Percentiles rank a stretch among this genome's conserved stretches.
Conservation (phyloP, 64 coral and sea anemone genomes). For the Montipora foliosa region DNA sequence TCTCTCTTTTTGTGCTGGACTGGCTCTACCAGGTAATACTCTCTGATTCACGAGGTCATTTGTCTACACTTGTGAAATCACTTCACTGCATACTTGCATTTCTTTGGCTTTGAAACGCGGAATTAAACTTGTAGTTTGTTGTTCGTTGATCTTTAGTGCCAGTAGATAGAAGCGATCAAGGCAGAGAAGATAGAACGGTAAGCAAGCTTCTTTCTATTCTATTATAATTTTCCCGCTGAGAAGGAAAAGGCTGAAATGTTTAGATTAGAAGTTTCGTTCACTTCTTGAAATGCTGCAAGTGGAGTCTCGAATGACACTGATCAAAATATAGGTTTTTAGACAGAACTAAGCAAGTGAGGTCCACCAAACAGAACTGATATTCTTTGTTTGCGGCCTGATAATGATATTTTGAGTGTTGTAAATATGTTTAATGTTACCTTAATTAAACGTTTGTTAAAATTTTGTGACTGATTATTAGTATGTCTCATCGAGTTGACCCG, state of each 20-base stretch:
- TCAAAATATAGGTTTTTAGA: background rate
- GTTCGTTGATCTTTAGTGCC: background rate
- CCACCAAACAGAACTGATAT: too few species aligned
- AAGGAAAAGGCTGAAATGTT: background rate
- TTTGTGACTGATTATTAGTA: too few species aligned
- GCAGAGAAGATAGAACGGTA: conserved; percentile 2
- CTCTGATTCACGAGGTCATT: background rate
- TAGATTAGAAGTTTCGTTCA: background rate
- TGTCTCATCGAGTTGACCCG: too few species aligned
- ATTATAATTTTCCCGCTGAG: background rate
- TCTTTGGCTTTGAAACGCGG: too few species aligned
- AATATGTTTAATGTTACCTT: too few species aligned
- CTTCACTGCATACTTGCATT: background rate
- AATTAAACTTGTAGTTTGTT: too few species aligned
- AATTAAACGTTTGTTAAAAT: too few species aligned
- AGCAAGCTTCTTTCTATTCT: background rate
- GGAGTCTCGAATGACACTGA: background rate
- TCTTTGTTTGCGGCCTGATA: too few species aligned
- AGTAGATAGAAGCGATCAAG: conserved; percentile 2
- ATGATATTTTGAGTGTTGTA: too few species aligned
- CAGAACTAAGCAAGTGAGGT: background rate
- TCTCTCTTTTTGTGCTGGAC: background rate
- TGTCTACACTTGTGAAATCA: background rate
- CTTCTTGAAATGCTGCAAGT: background rate
- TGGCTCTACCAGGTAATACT: conserved; percentile 37